These are phyloP conservation scores for Heliangelus exortis DNA, from an alignment of 2,797 vertebrate genomes.

Conservation along the genomic window DNA sequence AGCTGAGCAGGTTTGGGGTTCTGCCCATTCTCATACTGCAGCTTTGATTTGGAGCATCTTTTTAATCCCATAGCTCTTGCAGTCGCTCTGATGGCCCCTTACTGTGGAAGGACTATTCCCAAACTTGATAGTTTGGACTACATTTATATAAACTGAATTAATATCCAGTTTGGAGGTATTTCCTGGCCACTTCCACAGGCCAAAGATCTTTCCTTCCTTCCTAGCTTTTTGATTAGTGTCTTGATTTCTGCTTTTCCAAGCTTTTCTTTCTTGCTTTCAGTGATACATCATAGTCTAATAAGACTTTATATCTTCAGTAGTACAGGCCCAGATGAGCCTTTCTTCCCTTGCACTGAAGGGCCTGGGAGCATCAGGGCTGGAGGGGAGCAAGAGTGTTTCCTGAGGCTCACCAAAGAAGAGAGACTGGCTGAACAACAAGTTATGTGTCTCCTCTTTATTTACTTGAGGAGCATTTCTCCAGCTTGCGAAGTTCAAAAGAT, in stretches of 20 bases:
- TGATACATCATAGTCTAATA: not conserved
- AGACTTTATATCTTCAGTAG: not conserved
- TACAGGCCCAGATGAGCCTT: not conserved
- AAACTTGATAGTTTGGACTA: not conserved
- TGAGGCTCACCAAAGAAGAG: not conserved
- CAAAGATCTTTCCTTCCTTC: not conserved
- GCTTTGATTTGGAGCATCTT: not conserved
- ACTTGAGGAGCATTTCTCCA: not conserved
- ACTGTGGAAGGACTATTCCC: not conserved
- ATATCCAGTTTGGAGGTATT: not conserved
- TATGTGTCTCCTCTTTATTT: not conserved
- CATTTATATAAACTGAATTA: not conserved
- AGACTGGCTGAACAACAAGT: not conserved
- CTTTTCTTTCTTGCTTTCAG: not conserved
- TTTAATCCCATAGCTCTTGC: not conserved
- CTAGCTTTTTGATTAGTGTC: not conserved
- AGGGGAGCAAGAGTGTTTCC: not conserved
- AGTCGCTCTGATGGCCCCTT: not conserved
- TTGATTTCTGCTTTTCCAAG: not conserved
- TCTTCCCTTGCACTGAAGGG: not conserved
- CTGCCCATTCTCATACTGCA: not conserved
- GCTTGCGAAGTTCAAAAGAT: conserved; percentile 9
- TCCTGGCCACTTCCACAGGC: not conserved
- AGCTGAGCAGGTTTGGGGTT: not conserved
- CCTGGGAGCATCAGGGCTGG: not conserved